phyloP scores from a whole-genome alignment of 1,140 invertebrate species.

The Drosophila ficusphila region DNA sequence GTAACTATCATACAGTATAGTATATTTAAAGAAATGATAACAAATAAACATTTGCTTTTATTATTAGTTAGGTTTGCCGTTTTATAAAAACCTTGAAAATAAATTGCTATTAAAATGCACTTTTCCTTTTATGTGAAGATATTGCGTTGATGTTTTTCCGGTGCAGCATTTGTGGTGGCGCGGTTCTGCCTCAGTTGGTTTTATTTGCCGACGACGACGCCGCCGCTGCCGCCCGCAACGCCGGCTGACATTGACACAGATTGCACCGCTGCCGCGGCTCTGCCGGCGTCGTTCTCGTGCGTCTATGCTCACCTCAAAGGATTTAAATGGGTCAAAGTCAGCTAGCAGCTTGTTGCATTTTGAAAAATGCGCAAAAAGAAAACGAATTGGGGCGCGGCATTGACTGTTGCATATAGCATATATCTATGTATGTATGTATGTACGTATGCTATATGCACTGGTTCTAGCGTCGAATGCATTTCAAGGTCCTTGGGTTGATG shows the following conservation, averaged over 20 bases:
- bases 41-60: too few species aligned
- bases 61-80: too few species aligned
- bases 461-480: constrained; percentile 57
- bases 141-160: not conserved
- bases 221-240: constrained; percentile 69
- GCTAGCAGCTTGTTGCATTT: constrained; percentile 70
- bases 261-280: constrained; percentile 42
- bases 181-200: constrained; percentile 76
- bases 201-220: constrained; percentile 45
- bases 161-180: constrained; percentile 27
- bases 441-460: constrained; percentile 17
- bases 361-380: constrained; percentile 60
- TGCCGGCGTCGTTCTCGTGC: constrained; percentile 23
- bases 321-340: constrained; percentile 82
- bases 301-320: constrained; percentile 77
- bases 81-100: too few species aligned
- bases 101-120: not conserved
- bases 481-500: constrained; percentile 54
- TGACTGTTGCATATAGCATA: constrained; percentile 38
- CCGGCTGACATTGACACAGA: constrained; percentile 81
- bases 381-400: constrained; percentile 76
- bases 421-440: not conserved
- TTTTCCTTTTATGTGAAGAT: too few species aligned
- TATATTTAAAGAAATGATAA: too few species aligned
- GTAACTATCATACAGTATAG: too few species aligned